Percentiles rank a stretch among this genome's conserved stretches.
Conservation (phyloP, 2,797 vertebrate genomes). For the Melanotaenia nigrans region DNA sequence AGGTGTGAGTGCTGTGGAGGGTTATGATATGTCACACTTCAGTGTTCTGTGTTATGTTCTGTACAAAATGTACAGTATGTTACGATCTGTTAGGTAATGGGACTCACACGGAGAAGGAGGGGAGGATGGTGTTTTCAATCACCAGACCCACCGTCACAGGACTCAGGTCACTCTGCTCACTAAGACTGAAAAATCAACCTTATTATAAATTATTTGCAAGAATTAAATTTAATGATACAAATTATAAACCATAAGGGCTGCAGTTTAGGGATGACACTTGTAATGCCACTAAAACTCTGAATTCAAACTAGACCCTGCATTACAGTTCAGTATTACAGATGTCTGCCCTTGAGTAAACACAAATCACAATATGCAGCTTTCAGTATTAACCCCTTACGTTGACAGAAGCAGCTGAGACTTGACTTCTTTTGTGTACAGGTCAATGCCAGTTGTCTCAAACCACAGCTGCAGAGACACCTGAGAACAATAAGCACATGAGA, state of each 20-base stretch:
- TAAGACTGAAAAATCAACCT: slow-evolving; percentile 80
- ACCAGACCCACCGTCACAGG: slow-evolving; percentile 80
- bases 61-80: slow-evolving; percentile 6
- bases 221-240: background rate
- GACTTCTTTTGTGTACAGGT: slow-evolving; percentile 84
- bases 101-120: slow-evolving; percentile 87
- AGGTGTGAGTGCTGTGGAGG: background rate
- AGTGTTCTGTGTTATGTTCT: slow-evolving; percentile 3
- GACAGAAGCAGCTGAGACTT: slow-evolving; percentile 83
- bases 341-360: background rate
- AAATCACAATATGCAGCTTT: background rate
- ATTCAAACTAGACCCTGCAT: background rate
- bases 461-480: slow-evolving; percentile 85
- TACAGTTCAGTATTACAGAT: background rate
- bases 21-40: slow-evolving; percentile 16
- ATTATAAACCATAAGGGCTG: background rate
- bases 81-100: background rate
- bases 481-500: background rate
- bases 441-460: slow-evolving; percentile 86
- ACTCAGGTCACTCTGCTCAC: slow-evolving; percentile 86
- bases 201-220: background rate
- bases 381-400: slow-evolving; percentile 84
- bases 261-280: background rate
- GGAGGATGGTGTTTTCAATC: slow-evolving; percentile 87
- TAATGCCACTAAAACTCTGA: background rate